These are phyloP conservation scores for Myathropa florea DNA, from an alignment of 2,888 invertebrate species.

Conservation along the genomic window DNA sequence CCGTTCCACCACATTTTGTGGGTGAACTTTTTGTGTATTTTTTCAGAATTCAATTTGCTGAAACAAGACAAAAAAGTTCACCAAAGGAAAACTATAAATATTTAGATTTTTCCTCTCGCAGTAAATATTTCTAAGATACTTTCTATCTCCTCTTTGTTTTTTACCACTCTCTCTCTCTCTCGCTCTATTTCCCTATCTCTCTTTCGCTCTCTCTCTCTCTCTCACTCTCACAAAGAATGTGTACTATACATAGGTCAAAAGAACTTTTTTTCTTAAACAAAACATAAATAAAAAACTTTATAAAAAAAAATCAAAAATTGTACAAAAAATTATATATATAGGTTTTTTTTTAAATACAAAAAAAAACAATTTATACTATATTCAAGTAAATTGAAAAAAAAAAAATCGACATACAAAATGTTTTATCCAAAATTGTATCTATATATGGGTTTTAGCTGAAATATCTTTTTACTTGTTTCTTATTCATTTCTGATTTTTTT, in stretches of 20 bases:
- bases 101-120: conserved; percentile 67
- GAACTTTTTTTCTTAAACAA: not conserved
- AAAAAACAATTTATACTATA: conserved; percentile 3
- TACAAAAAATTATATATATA: conserved; percentile 2
- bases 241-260: not conserved
- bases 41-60: not conserved
- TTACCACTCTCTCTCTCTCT: not conserved
- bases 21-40: not conserved
- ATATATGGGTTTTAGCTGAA: conserved; percentile 44
- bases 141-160: conserved; percentile 52
- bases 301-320: conserved; percentile 15
- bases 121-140: conserved; percentile 56
- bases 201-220: not conserved
- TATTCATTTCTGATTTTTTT: not conserved
- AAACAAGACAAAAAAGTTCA: not conserved
- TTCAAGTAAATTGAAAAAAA: conserved; percentile 11
- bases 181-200: not conserved
- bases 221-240: not conserved
- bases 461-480: conserved; percentile 17
- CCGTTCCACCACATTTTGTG: not conserved
- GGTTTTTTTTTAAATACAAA: not conserved
- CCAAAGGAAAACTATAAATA: conserved; percentile 18
- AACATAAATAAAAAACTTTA: not conserved
- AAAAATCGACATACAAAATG: not conserved
- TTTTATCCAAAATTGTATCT: conserved; percentile 52